Base-by-base conservation (phyloP, 2,797 vertebrate species). In the Coracias cyanogaster region DNA sequence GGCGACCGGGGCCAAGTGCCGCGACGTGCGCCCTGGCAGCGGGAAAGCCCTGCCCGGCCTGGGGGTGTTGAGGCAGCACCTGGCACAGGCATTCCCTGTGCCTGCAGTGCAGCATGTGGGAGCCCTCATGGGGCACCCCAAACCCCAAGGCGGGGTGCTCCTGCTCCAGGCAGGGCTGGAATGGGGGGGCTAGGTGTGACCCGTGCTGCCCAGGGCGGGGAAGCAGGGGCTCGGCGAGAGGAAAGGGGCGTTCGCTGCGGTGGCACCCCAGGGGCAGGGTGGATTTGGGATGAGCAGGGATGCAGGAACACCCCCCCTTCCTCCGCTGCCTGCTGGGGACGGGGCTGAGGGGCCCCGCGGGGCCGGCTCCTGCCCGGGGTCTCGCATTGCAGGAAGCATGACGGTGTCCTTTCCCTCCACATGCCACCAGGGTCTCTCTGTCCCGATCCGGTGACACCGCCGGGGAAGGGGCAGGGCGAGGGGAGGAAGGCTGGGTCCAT, bases 391-490 rank as follows among this genome's bases (percentile, higher is more conserved):
- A 97, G 95, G 95, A 95, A 96, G 82, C 87, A 43, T 72, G 69
- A 74, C 10, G 2, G 85, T 95, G 94, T 96, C 61, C 94, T 95
- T 97, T 97, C 61, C 62, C 90, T 96, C 70, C 58, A 79, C 94
- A 93, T 96, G 96, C 94, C 90, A 51, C 65, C 93, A 97, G 90
- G 62, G 92, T 96, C 93, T 33, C 87, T 90, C 70, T 77, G 92
- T 72, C 82, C 88, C 1, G 90, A 94, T 96, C 94, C 35, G 77
- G 82, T 96, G 86, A 96, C 93, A 93, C 16, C 2, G 9, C 61
- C 2, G 3, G 82, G 66, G 82, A 96, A 88, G 72, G 82, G 90
- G 87, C 93, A 94, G 93, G 54, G 37, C 37, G n/a, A 31, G 46
- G 49, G 58, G 87, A 88, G 82, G 83, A 82, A 86, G 65, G 54